These are phyloP conservation scores for Peromyscus attwateri DNA, from an alignment of 2,797 vertebrate genomes.

Conservation along the genomic window DNA sequence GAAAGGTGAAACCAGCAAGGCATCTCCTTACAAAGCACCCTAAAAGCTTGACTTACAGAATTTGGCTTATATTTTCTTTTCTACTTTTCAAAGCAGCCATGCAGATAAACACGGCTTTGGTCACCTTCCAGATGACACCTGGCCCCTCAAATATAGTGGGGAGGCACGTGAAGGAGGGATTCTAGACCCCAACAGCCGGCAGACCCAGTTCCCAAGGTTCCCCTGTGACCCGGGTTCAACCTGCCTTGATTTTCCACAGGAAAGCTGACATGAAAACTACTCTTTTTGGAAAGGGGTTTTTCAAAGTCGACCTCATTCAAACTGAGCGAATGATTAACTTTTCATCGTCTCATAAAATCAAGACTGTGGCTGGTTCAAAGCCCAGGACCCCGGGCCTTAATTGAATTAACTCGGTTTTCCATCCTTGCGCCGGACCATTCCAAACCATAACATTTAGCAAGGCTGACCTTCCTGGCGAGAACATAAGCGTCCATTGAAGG, in stretches of 20 bases:
- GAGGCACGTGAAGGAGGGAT: not conserved
- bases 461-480: conserved; percentile 78
- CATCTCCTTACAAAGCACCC: not conserved
- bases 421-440: conserved; percentile 71
- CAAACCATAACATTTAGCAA: conserved; percentile 79
- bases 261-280: conserved; percentile 77
- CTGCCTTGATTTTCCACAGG: conserved; percentile 77
- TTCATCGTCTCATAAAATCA: conserved; percentile 83
- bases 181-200: not conserved
- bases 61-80: conserved; percentile 12
- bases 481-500: conserved; percentile 82
- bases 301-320: conserved; percentile 80
- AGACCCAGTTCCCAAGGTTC: not conserved
- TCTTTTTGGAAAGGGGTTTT: conserved; percentile 78
- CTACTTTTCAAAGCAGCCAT: not conserved
- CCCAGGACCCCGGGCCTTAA: conserved; percentile 80
- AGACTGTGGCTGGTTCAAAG: conserved; percentile 80
- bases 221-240: conserved; percentile 75
- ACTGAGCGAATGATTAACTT: conserved; percentile 84
- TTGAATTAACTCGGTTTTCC: conserved; percentile 81
- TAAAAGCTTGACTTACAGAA: conserved; percentile 4
- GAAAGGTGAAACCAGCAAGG: conserved; percentile 1
- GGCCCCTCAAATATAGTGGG: not conserved
- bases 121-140: not conserved
- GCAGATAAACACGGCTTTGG: not conserved